These are phyloP conservation scores for Mellivora capensis DNA, from an alignment of 2,113 vertebrate genomes.

Conservation along the genomic window DNA sequence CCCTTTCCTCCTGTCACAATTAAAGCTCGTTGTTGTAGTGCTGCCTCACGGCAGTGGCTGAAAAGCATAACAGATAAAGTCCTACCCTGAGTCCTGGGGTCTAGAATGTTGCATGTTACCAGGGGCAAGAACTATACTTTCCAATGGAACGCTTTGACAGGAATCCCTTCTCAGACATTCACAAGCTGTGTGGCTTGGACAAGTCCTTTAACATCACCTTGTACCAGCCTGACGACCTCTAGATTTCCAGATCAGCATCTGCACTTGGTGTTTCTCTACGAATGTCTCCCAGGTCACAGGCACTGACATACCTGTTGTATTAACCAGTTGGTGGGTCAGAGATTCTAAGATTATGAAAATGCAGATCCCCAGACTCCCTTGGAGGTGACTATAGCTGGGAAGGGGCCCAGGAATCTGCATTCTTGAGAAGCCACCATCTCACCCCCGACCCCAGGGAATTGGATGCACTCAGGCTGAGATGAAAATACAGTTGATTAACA, in stretches of 20 bases:
- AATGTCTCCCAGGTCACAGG: background rate
- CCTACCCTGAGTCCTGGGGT: background rate
- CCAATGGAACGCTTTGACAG: background rate
- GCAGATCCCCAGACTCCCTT: background rate
- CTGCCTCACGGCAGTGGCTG: accelerated
- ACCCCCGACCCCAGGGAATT: background rate
- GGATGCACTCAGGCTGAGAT: background rate
- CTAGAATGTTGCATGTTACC: background rate
- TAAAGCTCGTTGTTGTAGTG: accelerated
- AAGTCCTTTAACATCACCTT: background rate
- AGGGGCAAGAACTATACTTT: background rate
- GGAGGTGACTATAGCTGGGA: background rate
- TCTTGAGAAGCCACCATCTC: background rate
- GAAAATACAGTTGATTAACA: background rate
- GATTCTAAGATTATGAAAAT: background rate
- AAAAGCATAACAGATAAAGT: background rate
- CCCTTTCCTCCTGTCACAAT: background rate
- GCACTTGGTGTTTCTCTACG: background rate
- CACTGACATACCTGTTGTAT: background rate
- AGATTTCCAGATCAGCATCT: background rate
- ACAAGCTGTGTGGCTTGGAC: background rate
- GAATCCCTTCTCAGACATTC: background rate
- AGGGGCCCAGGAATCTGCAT: background rate
- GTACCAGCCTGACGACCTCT: background rate
- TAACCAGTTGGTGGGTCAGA: background rate